Evolutionary conservation across 1,140 invertebrate species (phyloP), one percentile per base, ranked within the genome.

Genomic region (Campoletis sonorensis): DNA sequence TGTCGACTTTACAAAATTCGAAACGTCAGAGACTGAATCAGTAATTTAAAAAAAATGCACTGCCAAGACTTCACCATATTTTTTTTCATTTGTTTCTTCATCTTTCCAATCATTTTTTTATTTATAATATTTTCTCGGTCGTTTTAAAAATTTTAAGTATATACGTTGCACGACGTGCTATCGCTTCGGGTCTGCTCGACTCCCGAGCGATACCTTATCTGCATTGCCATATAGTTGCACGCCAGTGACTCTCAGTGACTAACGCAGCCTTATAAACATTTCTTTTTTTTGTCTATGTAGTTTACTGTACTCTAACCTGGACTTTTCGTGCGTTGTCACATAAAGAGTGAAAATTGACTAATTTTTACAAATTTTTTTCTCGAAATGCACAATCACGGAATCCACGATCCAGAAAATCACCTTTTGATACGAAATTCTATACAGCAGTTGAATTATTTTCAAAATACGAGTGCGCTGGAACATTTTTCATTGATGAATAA

Each of bases 161-260:
- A 45, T 86, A 83, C 86, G 86, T 87, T 88, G 85, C 85, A 84
- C 85, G 84, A 88, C 87, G 84, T 86, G 87, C 86, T 91, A 91
- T 90, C 88, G 88, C 86, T 26, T 27, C 16, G 68, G 71, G 78
- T 77, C 82, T 84, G 83, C 84, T 81, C 75, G 54, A 77, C 75
- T 73, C 82, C 83, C 79, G 21, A 81, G 87, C 89, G 90, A 91
- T 91, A 91, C 84, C 88, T 91, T 91, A 91, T 91, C 90, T 91
- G 86, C 83, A 91, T 89, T 89, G 40, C 27, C 21, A 21, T 77
- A 77, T 77, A 91, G 89, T 90, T 91, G 87, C 87, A 87, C 81
- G 81, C 79, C 88, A 89, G 88, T 84, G 90, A 85, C 82, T 90
- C 88, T 88, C 90, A 91, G 79, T 71, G 70, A 76, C 68, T 82